These are phyloP conservation scores for Aphidius gifuensis DNA, from an alignment of 1,140 invertebrate genomes.

Conservation along the genomic window DNA sequence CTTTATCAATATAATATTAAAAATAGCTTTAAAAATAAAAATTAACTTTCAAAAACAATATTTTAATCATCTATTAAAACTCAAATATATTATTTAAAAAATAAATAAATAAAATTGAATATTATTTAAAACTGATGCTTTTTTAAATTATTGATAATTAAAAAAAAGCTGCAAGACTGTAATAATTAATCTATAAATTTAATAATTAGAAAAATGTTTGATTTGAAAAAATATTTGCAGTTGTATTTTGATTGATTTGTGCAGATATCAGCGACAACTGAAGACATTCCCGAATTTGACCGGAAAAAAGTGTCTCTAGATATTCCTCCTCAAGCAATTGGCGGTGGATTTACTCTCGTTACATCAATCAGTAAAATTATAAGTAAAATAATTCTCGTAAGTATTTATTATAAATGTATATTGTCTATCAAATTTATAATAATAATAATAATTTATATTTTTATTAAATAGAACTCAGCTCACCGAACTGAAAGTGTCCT, in stretches of 20 bases:
- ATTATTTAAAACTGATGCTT: no score
- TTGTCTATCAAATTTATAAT: conserved; percentile 1
- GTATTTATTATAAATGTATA: conserved; percentile 19
- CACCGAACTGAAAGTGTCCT: conserved; percentile 64
- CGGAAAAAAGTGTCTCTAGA: conserved; percentile 64
- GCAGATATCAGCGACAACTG: conserved; percentile 50
- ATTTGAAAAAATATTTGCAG: no score
- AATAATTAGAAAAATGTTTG: no score
- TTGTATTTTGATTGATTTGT: conserved; percentile 26
- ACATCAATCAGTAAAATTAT: conserved; percentile 68
- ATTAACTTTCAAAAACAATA: no score
- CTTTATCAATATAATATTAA: no score
- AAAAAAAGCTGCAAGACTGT: no score
- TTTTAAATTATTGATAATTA: no score
- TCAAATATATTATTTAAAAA: no score
- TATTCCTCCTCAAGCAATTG: conserved; percentile 65
- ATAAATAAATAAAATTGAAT: no score
- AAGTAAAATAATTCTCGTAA: conserved; percentile 68
- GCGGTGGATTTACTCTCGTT: conserved; percentile 67
- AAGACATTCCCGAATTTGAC: conserved; percentile 67
- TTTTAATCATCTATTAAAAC: no score
- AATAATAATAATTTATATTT: conserved; percentile 1
- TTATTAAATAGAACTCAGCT: conserved; percentile 65
- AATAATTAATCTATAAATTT: no score
- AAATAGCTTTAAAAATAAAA: no score